A percentile compares a stretch with the other conserved stretches of the same genome.
phyloP scores from a whole-genome alignment of 2,797 vertebrate genomes.

The Paramormyrops hopkinsi region DNA sequence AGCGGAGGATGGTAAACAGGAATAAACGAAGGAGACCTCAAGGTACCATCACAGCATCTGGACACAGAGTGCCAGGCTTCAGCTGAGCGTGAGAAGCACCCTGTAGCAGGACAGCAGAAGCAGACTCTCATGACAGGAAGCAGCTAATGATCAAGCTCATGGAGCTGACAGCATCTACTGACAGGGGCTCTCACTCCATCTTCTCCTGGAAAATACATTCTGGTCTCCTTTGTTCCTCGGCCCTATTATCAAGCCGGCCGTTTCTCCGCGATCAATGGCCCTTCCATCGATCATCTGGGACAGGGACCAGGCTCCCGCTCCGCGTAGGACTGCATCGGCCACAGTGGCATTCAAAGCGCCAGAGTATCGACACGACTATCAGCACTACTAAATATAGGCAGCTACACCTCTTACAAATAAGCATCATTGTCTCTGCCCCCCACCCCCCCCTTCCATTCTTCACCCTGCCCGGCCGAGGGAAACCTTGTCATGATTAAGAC shows the following conservation, averaged over 20 bases:
- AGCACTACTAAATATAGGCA: conserved; percentile 21
- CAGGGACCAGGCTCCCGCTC: not conserved
- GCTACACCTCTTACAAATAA: not conserved
- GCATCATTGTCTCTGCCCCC: conserved; percentile 30
- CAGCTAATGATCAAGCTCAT: not conserved
- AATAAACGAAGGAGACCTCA: conserved; percentile 11
- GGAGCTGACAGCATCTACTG: conserved; percentile 34
- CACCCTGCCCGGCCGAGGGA: not conserved
- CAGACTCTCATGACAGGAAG: not conserved
- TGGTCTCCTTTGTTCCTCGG: conserved; percentile 36
- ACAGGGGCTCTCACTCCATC: conserved; percentile 43
- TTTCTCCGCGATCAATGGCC: conserved; percentile 52
- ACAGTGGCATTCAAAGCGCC: conserved; percentile 30
- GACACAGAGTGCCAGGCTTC: not conserved
- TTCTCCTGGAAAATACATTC: conserved; percentile 26
- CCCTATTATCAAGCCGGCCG: conserved; percentile 48
- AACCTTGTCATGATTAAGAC: not conserved
- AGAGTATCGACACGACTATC: conserved; percentile 40
- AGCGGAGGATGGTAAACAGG: not conserved
- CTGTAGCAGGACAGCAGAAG: not conserved
- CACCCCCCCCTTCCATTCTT: not conserved
- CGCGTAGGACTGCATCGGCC: not conserved
- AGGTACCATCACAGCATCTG: not conserved
- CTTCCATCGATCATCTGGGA: conserved; percentile 43
- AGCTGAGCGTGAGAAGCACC: not conserved